These are phyloP conservation scores for Accipiter cooperii DNA, from an alignment of 2,113 vertebrate species.

Conservation along the genomic window DNA sequence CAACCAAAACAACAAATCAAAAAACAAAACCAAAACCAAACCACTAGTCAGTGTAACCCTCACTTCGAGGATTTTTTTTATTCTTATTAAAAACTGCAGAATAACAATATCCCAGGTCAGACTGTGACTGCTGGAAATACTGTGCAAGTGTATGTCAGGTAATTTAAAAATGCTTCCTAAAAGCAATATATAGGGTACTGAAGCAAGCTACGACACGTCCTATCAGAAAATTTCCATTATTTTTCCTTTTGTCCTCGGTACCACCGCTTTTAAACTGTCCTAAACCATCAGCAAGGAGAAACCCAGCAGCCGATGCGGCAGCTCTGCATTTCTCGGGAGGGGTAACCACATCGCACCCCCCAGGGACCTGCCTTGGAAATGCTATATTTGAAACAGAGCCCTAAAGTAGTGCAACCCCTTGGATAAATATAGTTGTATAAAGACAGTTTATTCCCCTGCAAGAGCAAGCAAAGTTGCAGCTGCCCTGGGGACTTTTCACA, in stretches of 20 bases:
- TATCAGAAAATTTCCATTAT: not conserved
- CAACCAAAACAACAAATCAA: no score
- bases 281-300: not conserved
- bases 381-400: not conserved
- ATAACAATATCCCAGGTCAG: not conserved
- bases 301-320: rapidly evolving
- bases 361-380: not conserved
- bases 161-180: not conserved
- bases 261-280: not conserved
- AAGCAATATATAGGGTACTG: not conserved
- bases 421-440: not conserved
- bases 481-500: not conserved
- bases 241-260: not conserved
- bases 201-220: not conserved
- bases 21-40: not conserved
- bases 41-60: not conserved
- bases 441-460: not conserved
- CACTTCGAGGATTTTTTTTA: not conserved
- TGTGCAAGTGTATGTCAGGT: not conserved
- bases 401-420: not conserved
- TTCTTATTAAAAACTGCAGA: not conserved
- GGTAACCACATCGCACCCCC: not conserved
- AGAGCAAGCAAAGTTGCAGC: not conserved
- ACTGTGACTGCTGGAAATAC: not conserved
- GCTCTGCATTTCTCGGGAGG: not conserved